Percentiles rank a stretch among this genome's conserved stretches.
Conservation (phyloP, 2,113 vertebrate species). For the Mus pahari region DNA sequence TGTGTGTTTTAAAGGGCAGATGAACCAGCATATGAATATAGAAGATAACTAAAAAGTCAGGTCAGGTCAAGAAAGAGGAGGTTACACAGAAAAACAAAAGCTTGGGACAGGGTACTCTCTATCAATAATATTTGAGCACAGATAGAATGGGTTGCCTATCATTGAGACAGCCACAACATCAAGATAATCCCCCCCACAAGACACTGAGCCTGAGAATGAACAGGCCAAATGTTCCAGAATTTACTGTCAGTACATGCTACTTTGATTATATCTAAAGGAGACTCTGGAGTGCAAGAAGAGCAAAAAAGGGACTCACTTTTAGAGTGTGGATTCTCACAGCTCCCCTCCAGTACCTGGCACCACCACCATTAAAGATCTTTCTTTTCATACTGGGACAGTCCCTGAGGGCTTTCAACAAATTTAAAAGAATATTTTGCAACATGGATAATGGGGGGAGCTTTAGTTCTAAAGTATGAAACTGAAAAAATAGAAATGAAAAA, state of each 20-base stretch:
- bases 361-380: neutral
- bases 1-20: neutral
- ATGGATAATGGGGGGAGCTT: neutral
- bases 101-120: neutral
- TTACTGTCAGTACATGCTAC: neutral
- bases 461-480: constrained; percentile 6
- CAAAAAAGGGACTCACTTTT: neutral
- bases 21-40: neutral
- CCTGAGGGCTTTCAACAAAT: neutral
- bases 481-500: constrained; percentile 53
- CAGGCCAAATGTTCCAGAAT: neutral
- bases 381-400: neutral
- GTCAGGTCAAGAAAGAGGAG: neutral
- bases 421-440: neutral
- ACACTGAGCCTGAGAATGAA: neutral
- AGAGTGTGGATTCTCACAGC: neutral
- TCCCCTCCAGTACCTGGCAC: neutral
- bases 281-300: neutral
- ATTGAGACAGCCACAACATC: neutral
- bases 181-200: neutral
- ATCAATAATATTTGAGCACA: neutral
- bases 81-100: neutral
- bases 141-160: neutral
- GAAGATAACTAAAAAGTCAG: neutral
- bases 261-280: neutral